phyloP scores from a whole-genome alignment of 2,113 vertebrate species.

The Myotis yumanensis region DNA sequence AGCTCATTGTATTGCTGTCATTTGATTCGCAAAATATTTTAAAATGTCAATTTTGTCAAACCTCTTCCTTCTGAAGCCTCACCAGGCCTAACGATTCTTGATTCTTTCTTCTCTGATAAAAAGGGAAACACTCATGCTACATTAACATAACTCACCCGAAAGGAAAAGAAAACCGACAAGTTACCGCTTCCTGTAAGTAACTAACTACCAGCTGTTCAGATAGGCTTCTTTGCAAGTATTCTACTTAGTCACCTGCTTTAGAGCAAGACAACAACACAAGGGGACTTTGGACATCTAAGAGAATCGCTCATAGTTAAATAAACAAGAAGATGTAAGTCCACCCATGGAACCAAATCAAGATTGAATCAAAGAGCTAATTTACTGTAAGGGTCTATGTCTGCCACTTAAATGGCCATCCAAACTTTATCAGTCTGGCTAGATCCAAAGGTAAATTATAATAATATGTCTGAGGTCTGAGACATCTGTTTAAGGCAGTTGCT shows the following conservation, averaged over 20 bases:
- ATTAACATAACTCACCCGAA: constrained; percentile 79
- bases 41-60: constrained; percentile 61
- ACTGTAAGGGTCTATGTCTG: background rate
- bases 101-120: constrained; percentile 63
- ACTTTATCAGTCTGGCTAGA: background rate
- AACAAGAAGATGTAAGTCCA: background rate
- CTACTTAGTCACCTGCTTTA: background rate
- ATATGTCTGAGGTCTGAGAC: background rate
- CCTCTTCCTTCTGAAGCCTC: constrained; percentile 68
- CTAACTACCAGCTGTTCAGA: constrained; percentile 71
- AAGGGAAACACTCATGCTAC: constrained; percentile 82
- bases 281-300: background rate
- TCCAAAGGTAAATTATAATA: background rate
- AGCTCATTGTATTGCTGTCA: constrained; percentile 89
- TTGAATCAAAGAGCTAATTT: background rate
- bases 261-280: background rate
- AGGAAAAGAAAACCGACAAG: constrained; percentile 82
- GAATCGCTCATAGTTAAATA: background rate
- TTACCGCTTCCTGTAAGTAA: constrained; percentile 84
- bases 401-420: background rate
- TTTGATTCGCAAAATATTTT: constrained; percentile 59
- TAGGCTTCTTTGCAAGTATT: background rate
- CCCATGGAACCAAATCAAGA: background rate
- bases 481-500: background rate
- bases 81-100: constrained; percentile 71